Conservation (phyloP, 2,888 invertebrate genomes). For the Entomobrya proxima region DNA sequence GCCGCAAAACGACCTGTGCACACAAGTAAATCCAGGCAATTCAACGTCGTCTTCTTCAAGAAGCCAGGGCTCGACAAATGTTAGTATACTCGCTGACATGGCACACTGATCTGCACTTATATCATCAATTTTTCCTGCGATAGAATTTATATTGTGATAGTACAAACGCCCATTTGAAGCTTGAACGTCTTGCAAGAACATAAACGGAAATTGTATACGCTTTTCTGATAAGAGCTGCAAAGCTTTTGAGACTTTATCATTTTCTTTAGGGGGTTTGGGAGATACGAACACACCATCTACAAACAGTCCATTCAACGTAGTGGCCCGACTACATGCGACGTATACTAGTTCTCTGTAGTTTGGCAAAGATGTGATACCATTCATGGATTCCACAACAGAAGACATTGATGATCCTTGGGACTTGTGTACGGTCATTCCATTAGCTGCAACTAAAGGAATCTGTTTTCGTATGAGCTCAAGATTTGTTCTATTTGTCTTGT, state of each 20-base stretch:
- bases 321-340: slow-evolving; percentile 67
- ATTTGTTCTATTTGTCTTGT: background rate
- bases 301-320: slow-evolving; percentile 44
- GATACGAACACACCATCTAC: slow-evolving; percentile 55
- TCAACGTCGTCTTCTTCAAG: background rate
- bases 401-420: slow-evolving; percentile 69
- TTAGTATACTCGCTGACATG: background rate
- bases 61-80: slow-evolving; percentile 34
- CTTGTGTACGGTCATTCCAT: slow-evolving; percentile 73
- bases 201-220: slow-evolving; percentile 23
- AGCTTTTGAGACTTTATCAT: slow-evolving; percentile 44
- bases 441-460: slow-evolving; percentile 72
- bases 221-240: background rate
- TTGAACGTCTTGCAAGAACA: slow-evolving; percentile 53
- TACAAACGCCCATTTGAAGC: background rate
- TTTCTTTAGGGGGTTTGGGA: background rate
- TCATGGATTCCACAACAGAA: slow-evolving; percentile 42
- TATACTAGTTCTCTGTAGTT: slow-evolving; percentile 51
- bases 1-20: background rate
- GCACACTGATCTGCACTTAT: slow-evolving; percentile 1
- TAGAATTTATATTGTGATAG: slow-evolving; percentile 60
- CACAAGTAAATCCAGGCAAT: background rate
- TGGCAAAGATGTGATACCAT: background rate
- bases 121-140: background rate
- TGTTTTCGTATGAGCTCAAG: slow-evolving; percentile 53